Percentiles rank a stretch among this genome's conserved stretches.
Evolutionary conservation across 2,888 invertebrate genomes (phyloP).

Genomic region (Reticulitermes lucifugus): DNA sequence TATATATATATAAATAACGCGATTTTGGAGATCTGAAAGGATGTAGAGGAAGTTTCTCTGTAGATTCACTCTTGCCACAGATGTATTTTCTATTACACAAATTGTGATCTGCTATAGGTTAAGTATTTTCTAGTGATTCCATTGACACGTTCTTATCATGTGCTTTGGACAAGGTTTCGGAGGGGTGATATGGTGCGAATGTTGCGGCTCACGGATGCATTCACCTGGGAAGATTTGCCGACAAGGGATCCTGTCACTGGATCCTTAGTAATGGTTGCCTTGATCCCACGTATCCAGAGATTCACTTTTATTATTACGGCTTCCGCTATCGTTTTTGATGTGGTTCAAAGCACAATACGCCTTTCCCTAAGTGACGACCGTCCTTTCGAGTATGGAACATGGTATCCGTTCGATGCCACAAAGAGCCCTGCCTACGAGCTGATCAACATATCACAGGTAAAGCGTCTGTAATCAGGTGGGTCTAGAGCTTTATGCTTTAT

Average conservation of each 20-base stretch:
- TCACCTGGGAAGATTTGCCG: constrained; percentile 1
- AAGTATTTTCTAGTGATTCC: no score
- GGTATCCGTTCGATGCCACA: background rate
- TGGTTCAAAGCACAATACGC: background rate
- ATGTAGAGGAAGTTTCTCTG: no score
- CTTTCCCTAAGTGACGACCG: background rate
- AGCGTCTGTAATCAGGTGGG: background rate
- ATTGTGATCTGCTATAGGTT: no score
- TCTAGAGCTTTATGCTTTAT: no score
- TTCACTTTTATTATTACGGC: background rate
- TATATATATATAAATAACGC: no score
- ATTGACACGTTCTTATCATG: no score
- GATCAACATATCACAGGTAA: background rate
- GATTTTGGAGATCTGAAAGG: no score
- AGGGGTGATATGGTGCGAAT: background rate
- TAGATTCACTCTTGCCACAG: no score
- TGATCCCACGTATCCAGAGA: background rate
- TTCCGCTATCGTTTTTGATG: background rate
- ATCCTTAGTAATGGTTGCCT: background rate
- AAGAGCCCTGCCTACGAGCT: background rate
- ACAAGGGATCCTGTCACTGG: background rate
- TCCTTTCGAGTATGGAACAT: background rate
- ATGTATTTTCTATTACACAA: no score
- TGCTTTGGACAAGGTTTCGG: background rate
- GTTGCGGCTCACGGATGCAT: background rate